Base-by-base conservation (phyloP, 2,113 vertebrate genomes). In the Lutjanus erythropterus region DNA sequence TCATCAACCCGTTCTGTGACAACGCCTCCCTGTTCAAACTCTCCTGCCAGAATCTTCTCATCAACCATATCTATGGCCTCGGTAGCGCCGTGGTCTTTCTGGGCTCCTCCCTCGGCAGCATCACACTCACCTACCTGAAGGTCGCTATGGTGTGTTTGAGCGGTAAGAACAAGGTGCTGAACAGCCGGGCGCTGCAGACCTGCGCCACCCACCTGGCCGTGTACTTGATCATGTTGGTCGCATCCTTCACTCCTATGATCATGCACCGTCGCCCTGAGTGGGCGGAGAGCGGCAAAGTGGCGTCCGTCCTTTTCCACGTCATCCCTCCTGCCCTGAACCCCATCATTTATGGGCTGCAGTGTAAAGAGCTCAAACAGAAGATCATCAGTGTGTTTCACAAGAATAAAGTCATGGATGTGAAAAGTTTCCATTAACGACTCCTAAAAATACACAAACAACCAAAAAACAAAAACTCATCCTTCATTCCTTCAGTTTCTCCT, bases 21-120 rank as follows among this genome's bases (percentile, higher is more conserved):
- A 92, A 92, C 33, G 53, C 82, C 15, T 88, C 91, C 2, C 42
- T 92, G 70, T 90, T 92, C 60, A 90, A 89, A 41, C 78, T 92
- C 4, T 90, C 89, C 3, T 92, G 91, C 42, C 50, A 87, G 19
- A 78, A 61, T 35, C 15, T 88, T 3, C 21, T 82, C 0, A 19
- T 81, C n/a, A 90, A 90, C 53, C 75, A 91, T 31, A 75, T 91
- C 5, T 81, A 80, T 21, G 89, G 89, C 2, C 62, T 90, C 2
- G 6, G 53, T 37, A 47, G 44, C 18, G 53, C 86, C 3, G 53
- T 67, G 27, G 4, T 84, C 2, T 1, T 84, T 4, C 39, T 78
- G 44, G 52, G 52, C 19, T 67, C 52, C 6, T 86, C 88, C 19
- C 35, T 89, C 1, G 44, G 80, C 7, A 80, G 58, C 27, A 41